Evolutionary conservation across 2,888 invertebrate genomes (phyloP).

Genomic region (Spatulosminthurus flaviceps): DNA sequence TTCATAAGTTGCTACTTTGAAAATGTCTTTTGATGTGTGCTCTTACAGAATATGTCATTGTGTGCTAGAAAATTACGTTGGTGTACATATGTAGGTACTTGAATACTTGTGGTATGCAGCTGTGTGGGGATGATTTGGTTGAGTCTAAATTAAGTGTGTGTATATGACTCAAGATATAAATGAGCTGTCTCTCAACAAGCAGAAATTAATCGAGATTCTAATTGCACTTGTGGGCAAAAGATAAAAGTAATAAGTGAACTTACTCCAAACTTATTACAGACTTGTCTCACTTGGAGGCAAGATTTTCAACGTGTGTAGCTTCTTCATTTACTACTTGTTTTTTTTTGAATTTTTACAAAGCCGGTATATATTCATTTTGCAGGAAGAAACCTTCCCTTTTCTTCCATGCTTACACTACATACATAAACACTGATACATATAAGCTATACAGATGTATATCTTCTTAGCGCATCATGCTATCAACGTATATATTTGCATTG

Average conservation of each 20-base stretch:
- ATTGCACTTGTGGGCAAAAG: conserved; percentile 52
- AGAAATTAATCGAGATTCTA: conserved; percentile 13
- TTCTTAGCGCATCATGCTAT: neutral
- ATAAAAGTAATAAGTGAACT: conserved; percentile 15
- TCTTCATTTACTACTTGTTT: conserved; percentile 2
- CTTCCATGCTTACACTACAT: too few species aligned
- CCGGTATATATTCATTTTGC: too few species aligned
- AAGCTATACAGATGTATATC: neutral
- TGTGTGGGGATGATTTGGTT: too few species aligned
- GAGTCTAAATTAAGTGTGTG: neutral
- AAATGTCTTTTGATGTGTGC: too few species aligned
- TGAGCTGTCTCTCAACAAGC: neutral
- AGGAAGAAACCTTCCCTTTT: too few species aligned
- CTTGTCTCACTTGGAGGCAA: conserved; percentile 57
- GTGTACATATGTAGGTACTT: too few species aligned
- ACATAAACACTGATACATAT: too few species aligned
- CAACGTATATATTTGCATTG: neutral
- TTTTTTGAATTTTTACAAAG: conserved; percentile 6
- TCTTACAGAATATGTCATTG: too few species aligned
- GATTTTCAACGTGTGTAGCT: conserved; percentile 40
- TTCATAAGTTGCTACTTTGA: too few species aligned
- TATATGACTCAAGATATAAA: neutral
- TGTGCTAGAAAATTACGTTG: too few species aligned
- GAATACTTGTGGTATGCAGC: too few species aligned
- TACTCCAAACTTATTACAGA: conserved; percentile 45